Conservation (phyloP, 2,113 vertebrate genomes). For the Entosphenus tridentatus region DNA sequence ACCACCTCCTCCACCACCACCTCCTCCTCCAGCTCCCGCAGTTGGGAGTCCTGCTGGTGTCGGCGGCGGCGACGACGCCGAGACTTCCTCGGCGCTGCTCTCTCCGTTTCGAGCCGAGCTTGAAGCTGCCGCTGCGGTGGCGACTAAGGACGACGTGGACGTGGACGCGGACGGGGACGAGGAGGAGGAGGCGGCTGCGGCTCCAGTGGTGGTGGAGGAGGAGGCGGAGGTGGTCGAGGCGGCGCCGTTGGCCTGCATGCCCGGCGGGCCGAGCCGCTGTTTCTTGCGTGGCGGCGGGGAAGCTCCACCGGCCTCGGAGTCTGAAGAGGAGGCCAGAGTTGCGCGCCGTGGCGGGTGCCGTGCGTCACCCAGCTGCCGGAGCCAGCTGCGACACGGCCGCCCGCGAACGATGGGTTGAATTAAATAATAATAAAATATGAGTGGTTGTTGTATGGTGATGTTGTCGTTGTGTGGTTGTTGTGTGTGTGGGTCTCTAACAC, state of each 20-base stretch:
- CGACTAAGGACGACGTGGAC: slow-evolving; percentile 19
- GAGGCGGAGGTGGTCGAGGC: slow-evolving; percentile 18
- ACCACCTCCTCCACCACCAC: too few relatives aligned
- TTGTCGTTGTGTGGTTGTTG: too few relatives aligned
- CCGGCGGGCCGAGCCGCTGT: slow-evolving; percentile 42
- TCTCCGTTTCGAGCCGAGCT: slow-evolving; percentile 28
- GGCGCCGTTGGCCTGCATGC: slow-evolving; percentile 71
- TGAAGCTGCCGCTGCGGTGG: slow-evolving; percentile 20
- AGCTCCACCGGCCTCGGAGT: slow-evolving; percentile 46
- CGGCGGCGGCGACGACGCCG: background rate
- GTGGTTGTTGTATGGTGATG: too few relatives aligned
- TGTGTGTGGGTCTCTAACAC: too few relatives aligned
- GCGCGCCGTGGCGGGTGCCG: slow-evolving; percentile 14
- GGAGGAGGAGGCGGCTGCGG: slow-evolving; percentile 15
- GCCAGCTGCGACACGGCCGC: too few relatives aligned
- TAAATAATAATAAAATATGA: too few relatives aligned
- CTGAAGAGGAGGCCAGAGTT: slow-evolving; percentile 99
- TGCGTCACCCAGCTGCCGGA: too few relatives aligned
- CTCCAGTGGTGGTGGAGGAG: background rate
- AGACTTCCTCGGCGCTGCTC: slow-evolving; percentile 3
- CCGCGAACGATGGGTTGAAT: too few relatives aligned
- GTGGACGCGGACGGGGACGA: too few relatives aligned
- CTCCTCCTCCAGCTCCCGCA: too few relatives aligned
- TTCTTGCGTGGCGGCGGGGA: slow-evolving; percentile 98
- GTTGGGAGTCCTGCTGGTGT: too few relatives aligned